These are phyloP conservation scores for Drosophila punjabiensis DNA, from an alignment of 1,140 invertebrate species.

Conservation along the genomic window DNA sequence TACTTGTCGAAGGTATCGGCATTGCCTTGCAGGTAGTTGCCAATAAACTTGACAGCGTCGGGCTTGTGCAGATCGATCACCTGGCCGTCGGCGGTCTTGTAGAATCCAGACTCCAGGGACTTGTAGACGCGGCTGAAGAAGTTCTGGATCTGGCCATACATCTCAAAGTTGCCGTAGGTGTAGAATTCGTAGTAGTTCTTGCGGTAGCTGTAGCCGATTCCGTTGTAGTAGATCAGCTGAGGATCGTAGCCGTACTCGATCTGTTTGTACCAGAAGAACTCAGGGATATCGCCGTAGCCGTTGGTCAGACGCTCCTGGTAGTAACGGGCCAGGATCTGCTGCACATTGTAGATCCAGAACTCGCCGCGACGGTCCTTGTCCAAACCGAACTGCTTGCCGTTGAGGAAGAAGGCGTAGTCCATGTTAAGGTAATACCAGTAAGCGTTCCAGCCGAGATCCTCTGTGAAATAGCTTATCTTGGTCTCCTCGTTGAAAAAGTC, in stretches of 20 bases:
- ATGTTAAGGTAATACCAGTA: slow-evolving; percentile 88
- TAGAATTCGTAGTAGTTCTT: slow-evolving; percentile 78
- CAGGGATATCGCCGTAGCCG: slow-evolving; percentile 87
- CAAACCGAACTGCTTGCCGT: slow-evolving; percentile 85
- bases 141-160: slow-evolving; percentile 75
- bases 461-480: slow-evolving; percentile 90
- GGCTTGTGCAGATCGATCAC: slow-evolving; percentile 86
- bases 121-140: slow-evolving; percentile 88
- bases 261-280: slow-evolving; percentile 86
- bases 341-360: slow-evolving; percentile 87
- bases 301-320: slow-evolving; percentile 90
- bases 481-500: slow-evolving; percentile 87
- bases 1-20: slow-evolving; percentile 88
- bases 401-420: slow-evolving; percentile 87
- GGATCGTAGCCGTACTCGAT: slow-evolving; percentile 89
- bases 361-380: slow-evolving; percentile 88
- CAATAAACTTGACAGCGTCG: slow-evolving; percentile 88
- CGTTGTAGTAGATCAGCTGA: slow-evolving; percentile 88
- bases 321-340: slow-evolving; percentile 89
- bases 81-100: slow-evolving; percentile 86
- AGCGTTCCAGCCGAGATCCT: slow-evolving; percentile 89
- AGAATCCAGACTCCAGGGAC: slow-evolving; percentile 88
- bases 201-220: slow-evolving; percentile 88
- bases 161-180: slow-evolving; percentile 71
- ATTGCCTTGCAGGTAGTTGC: slow-evolving; percentile 89